Evolutionary conservation across 2,113 vertebrate species (phyloP).

Genomic region (Crocuta crocuta): DNA sequence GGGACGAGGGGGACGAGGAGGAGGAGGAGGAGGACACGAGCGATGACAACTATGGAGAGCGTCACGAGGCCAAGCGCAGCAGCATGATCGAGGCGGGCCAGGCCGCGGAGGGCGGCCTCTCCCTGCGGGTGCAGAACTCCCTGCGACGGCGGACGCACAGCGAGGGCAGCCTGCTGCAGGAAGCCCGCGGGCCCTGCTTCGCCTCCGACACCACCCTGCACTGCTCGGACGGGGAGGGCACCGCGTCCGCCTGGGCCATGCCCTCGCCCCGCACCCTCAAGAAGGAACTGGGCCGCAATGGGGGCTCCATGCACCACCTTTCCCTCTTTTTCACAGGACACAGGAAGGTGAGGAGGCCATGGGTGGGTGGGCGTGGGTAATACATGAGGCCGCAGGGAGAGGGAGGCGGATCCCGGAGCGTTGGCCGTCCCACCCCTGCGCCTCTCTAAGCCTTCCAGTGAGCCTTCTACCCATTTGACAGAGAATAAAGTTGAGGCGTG

Average conservation of each 20-base stretch:
- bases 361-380: background rate
- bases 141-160: slow-evolving; percentile 96
- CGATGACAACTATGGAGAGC: slow-evolving; percentile 90
- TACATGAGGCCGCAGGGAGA: accelerated
- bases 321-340: slow-evolving; percentile 94
- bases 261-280: slow-evolving; percentile 95
- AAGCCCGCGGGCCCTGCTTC: slow-evolving; percentile 92
- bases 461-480: background rate
- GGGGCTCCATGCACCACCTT: slow-evolving; percentile 97
- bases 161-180: slow-evolving; percentile 96
- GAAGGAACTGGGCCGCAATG: slow-evolving; percentile 94
- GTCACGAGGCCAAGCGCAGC: slow-evolving; percentile 91
- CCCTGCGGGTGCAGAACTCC: slow-evolving; percentile 93
- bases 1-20: slow-evolving; percentile 87
- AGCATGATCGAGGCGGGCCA: slow-evolving; percentile 92
- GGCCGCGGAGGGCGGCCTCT: slow-evolving; percentile 88
- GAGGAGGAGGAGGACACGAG: slow-evolving; percentile 89
- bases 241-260: slow-evolving; percentile 89
- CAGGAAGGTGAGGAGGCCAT: slow-evolving; percentile 90
- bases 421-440: background rate
- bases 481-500: background rate
- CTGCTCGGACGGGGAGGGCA: slow-evolving; percentile 88
- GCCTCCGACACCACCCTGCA: slow-evolving; percentile 96
- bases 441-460: background rate
- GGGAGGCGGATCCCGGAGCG: background rate